These are phyloP conservation scores for Columbina picui DNA, from an alignment of 2,113 vertebrate species.

Conservation along the genomic window DNA sequence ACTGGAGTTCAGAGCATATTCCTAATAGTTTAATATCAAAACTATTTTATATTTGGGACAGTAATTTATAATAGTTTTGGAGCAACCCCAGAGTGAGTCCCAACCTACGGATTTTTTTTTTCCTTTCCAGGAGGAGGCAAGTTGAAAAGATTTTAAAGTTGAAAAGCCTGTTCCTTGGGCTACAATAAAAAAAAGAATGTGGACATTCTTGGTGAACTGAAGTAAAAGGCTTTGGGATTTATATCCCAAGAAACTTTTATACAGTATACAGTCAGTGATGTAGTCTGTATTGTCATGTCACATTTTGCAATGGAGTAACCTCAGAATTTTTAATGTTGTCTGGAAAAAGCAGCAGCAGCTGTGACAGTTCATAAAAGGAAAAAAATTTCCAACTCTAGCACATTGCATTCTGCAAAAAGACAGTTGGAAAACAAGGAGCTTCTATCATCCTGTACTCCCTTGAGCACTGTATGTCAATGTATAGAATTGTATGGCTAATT, in stretches of 20 bases:
- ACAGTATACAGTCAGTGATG: not conserved
- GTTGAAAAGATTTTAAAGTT: slow-evolving; percentile 7
- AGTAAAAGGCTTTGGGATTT: not conserved
- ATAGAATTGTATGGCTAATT: not conserved
- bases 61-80: not conserved
- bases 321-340: not conserved
- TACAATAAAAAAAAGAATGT: not conserved
- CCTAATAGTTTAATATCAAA: slow-evolving; percentile 4
- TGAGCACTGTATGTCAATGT: not conserved
- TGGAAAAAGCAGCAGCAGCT: not conserved
- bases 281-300: not conserved
- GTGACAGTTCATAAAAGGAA: not conserved
- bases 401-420: not conserved
- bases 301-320: not conserved
- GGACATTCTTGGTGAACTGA: not conserved
- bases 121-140: not conserved
- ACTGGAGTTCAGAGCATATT: not conserved
- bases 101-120: not conserved
- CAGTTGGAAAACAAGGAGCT: not conserved
- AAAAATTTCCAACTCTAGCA: not conserved
- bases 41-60: not conserved
- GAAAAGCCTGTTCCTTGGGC: not conserved
- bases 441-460: not conserved
- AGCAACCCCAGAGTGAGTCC: slow-evolving; percentile 3
- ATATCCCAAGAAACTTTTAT: not conserved